A percentile compares a stretch with the other conserved stretches of the same genome.
Conservation (phyloP, 2,888 invertebrate species). For the Caenorhabditis sp. region DNA sequence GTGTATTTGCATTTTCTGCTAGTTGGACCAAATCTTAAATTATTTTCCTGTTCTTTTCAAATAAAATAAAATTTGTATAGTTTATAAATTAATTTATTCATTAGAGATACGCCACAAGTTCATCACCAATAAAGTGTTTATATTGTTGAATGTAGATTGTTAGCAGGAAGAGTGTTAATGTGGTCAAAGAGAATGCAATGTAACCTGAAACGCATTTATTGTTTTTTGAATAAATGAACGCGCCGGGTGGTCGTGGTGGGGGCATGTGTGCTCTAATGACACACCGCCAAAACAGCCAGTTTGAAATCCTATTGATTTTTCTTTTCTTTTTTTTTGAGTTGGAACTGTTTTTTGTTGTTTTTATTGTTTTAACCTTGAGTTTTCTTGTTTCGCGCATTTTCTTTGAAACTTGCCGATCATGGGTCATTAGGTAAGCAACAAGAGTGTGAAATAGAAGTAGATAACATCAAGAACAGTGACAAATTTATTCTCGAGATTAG, state of each 20-base stretch:
- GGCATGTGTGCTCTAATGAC: neutral
- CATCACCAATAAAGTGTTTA: neutral
- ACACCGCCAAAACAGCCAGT: neutral
- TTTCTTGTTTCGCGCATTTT: neutral
- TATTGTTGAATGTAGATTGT: neutral
- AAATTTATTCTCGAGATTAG: no score
- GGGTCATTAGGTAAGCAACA: neutral
- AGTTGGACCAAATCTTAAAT: neutral
- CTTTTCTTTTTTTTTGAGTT: neutral
- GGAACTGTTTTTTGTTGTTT: neutral
- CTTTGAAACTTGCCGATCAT: neutral
- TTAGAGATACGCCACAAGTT: neutral
- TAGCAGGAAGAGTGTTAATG: neutral
- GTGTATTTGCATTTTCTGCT: neutral
- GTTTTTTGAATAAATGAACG: neutral
- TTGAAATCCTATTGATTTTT: slow-evolving; percentile 1
- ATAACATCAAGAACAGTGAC: no score
- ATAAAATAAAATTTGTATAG: neutral
- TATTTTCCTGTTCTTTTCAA: neutral
- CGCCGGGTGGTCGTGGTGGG: neutral
- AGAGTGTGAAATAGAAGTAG: no score
- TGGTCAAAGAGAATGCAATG: neutral
- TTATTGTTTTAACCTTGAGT: neutral
- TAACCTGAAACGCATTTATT: neutral
- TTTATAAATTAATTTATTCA: neutral